Percentiles rank a stretch among this genome's conserved stretches.
Conservation (phyloP, 2,113 vertebrate genomes). For the Microcebus griseorufus region DNA sequence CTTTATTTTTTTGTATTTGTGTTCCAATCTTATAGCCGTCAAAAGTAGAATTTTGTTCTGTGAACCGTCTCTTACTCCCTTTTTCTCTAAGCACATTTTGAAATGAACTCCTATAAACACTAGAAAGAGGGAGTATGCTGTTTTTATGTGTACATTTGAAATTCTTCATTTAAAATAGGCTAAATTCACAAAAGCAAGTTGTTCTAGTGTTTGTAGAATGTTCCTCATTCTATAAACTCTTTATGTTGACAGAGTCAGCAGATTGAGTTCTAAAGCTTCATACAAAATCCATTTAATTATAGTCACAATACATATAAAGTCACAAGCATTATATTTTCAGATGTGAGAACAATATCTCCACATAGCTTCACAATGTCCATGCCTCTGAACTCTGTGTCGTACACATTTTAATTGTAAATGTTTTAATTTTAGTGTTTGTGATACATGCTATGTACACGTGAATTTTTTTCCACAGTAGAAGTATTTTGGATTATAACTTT, state of each 20-base stretch:
- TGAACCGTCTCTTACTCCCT: not conserved
- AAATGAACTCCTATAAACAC: not conserved
- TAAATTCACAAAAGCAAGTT: conserved; percentile 46
- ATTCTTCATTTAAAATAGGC: not conserved
- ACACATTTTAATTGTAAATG: not conserved
- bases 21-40: conserved; percentile 43
- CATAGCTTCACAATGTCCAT: not conserved
- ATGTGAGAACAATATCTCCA: not conserved
- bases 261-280: not conserved
- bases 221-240: not conserved
- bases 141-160: not conserved
- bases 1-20: conserved; percentile 6
- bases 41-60: conserved; percentile 65
- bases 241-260: not conserved
- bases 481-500: conserved; percentile 18
- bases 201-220: not conserved
- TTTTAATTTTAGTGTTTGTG: not conserved
- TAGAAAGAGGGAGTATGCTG: not conserved
- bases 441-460: not conserved
- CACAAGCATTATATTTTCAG: conserved; percentile 20
- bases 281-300: not conserved
- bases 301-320: not conserved
- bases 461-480: not conserved
- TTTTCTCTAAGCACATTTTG: not conserved
- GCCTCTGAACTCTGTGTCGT: not conserved